These are phyloP conservation scores for Hafferia zeledoni DNA, from an alignment of 2,797 vertebrate species.

Conservation along the genomic window DNA sequence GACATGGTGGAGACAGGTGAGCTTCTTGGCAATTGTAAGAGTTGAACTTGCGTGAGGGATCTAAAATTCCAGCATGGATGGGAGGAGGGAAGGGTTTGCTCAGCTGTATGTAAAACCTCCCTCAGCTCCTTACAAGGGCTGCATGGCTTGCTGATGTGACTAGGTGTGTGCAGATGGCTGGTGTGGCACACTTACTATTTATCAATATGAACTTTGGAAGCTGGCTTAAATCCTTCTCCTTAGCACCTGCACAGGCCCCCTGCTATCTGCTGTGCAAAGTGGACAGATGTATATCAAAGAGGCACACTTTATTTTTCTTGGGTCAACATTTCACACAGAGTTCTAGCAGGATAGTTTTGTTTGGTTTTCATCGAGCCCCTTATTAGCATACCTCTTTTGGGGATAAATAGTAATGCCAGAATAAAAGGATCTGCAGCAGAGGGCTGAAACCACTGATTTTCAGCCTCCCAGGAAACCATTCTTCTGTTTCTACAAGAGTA, in stretches of 20 bases:
- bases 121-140: background rate
- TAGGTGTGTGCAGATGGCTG: conserved; percentile 46
- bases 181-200: background rate
- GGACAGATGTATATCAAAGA: background rate
- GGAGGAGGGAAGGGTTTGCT: conserved; percentile 16
- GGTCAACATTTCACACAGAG: conserved; percentile 25
- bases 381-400: background rate
- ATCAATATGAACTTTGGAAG: conserved; percentile 64
- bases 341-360: conserved; percentile 1
- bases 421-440: background rate
- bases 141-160: background rate
- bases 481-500: background rate
- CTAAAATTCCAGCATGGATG: background rate
- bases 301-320: conserved; percentile 23
- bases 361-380: conserved; percentile 20
- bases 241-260: conserved; percentile 33
- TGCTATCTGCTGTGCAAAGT: conserved; percentile 21
- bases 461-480: background rate
- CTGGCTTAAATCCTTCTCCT: background rate
- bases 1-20: background rate
- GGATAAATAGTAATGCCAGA: background rate
- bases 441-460: background rate
- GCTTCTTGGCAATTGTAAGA: background rate
- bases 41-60: rapidly evolving
- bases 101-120: conserved; percentile 25